Conservation (phyloP, 1,140 invertebrate species). For the Drosophila kikkawai region DNA sequence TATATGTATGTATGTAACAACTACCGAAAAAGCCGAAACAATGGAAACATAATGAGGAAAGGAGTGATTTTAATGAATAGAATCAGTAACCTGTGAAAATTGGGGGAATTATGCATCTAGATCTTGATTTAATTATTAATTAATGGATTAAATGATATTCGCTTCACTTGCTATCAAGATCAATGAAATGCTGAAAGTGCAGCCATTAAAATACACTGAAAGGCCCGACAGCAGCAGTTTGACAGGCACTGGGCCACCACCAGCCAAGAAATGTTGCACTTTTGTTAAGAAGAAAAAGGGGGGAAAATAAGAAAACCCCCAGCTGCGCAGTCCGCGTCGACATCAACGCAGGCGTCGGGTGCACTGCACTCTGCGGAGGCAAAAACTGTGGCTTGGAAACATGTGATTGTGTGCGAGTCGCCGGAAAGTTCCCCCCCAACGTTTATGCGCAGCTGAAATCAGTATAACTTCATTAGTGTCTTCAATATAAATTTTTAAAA, state of each 20-base stretch:
- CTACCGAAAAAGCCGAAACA: slow-evolving; percentile 5
- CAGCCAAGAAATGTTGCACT: slow-evolving; percentile 18
- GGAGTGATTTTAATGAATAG: slow-evolving; percentile 6
- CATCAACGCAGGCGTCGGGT: slow-evolving; percentile 8
- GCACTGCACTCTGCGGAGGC: slow-evolving; percentile 53
- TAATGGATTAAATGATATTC: background rate
- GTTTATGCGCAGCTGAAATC: slow-evolving; percentile 22
- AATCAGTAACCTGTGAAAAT: background rate
- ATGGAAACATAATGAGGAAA: slow-evolving; percentile 11
- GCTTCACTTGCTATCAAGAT: slow-evolving; percentile 7
- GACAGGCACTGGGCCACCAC: background rate
- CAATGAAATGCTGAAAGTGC: slow-evolving; percentile 6
- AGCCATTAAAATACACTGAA: background rate
- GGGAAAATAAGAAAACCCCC: slow-evolving; percentile 22
- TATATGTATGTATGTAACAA: background rate
- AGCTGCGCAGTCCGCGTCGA: slow-evolving; percentile 13
- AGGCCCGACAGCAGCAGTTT: slow-evolving; percentile 1
- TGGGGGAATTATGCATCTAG: slow-evolving; percentile 12
- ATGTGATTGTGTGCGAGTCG: slow-evolving; percentile 14
- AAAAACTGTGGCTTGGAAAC: slow-evolving; percentile 28
- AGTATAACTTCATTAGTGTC: background rate
- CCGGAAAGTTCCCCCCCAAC: slow-evolving; percentile 13
- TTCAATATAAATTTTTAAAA: too few relatives aligned
- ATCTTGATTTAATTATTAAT: background rate
- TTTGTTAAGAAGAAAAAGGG: background rate